Evolutionary conservation across 2,888 invertebrate genomes (phyloP).

Genomic region (Heteromurus nitidus): DNA sequence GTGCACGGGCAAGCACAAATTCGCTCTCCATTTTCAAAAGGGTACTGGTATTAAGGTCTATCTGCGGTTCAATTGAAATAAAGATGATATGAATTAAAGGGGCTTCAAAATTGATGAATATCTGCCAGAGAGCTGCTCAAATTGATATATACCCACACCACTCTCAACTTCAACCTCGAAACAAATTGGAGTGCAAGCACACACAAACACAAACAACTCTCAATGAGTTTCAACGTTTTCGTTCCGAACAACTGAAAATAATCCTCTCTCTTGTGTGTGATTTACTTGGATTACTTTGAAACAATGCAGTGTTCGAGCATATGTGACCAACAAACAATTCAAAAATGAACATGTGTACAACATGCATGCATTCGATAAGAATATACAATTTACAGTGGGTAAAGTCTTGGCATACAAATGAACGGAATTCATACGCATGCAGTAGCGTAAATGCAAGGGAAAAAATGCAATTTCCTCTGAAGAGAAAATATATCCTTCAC

Average conservation of each 20-base stretch:
- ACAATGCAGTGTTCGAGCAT: neutral
- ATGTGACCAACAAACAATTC: neutral
- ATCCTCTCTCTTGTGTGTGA: no score
- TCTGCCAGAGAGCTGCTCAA: constrained; percentile 1
- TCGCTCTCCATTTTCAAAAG: constrained; percentile 11
- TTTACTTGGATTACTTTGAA: neutral
- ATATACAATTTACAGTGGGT: neutral
- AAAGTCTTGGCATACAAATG: constrained; percentile 16
- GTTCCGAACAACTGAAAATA: neutral
- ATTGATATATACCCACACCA: neutral
- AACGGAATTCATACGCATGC: constrained; percentile 33
- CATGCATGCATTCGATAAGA: neutral
- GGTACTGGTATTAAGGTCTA: constrained; percentile 49
- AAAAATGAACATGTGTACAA: constrained; percentile 36
- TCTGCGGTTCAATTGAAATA: constrained; percentile 32
- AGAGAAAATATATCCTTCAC: constrained; percentile 37
- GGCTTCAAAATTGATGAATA: constrained; percentile 24
- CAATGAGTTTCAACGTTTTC: neutral
- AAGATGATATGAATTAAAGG: constrained; percentile 1
- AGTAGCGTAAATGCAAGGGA: constrained; percentile 36
- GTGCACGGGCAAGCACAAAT: constrained; percentile 3
- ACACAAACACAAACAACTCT: no score
- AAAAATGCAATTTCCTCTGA: constrained; percentile 56
- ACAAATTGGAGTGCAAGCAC: neutral
- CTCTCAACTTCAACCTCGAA: constrained; percentile 15